These are phyloP conservation scores for Dromas ardeola DNA, from an alignment of 2,113 vertebrate genomes.

Conservation along the genomic window DNA sequence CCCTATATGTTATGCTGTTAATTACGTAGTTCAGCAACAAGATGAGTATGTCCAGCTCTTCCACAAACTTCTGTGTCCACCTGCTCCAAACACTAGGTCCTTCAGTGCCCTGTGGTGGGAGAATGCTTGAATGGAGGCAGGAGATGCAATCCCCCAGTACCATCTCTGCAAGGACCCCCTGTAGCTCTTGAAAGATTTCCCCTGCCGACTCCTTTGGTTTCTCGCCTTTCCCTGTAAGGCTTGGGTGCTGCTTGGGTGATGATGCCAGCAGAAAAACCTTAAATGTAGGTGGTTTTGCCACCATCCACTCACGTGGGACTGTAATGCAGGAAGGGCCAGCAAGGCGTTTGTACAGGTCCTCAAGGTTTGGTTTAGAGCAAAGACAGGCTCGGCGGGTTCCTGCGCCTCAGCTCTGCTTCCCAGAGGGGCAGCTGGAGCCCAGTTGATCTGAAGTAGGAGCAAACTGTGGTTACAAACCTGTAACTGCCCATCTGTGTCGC, in stretches of 20 bases:
- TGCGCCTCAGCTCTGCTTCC: not conserved
- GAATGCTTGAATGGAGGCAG: not conserved
- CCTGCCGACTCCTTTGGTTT: not conserved
- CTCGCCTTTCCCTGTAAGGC: not conserved
- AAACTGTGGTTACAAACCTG: not conserved
- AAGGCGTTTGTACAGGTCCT: accelerated
- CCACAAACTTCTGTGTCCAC: not conserved
- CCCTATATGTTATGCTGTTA: not conserved
- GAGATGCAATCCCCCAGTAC: not conserved
- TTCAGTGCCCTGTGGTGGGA: not conserved
- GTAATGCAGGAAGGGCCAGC: not conserved
- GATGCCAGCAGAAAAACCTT: not conserved
- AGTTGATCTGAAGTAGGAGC: not conserved
- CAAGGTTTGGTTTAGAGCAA: not conserved
- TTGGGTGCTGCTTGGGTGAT: not conserved
- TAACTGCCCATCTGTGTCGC: not conserved
- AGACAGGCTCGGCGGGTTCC: not conserved
- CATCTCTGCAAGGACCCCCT: not conserved
- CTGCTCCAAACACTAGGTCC: not conserved
- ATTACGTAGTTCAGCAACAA: not conserved
- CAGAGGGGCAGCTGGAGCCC: not conserved
- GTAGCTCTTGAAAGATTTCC: not conserved
- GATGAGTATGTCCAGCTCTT: not conserved
- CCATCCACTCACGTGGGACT: accelerated
- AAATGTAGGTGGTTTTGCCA: not conserved